phyloP scores from a whole-genome alignment of 1,140 invertebrate genomes.

The Drosophila mayri region DNA sequence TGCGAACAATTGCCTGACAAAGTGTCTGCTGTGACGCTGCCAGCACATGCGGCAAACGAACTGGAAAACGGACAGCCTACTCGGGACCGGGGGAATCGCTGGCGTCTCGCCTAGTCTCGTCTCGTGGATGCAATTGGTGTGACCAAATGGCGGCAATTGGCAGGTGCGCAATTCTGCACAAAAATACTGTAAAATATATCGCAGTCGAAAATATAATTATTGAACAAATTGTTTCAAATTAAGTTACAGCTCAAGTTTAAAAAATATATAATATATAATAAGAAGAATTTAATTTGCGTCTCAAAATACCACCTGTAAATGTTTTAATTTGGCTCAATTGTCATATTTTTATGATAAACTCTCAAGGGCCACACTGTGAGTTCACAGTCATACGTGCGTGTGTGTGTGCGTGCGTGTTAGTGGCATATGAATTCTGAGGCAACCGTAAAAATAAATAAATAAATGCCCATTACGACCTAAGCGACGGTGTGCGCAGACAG shows the following conservation, averaged over 20 bases:
- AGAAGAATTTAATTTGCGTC: neutral
- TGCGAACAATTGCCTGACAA: neutral
- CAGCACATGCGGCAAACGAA: constrained; percentile 11
- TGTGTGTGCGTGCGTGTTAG: constrained; percentile 55
- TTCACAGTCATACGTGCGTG: constrained; percentile 48
- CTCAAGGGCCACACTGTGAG: constrained; percentile 20
- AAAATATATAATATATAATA: neutral
- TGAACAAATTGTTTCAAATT: no score
- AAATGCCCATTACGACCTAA: constrained; percentile 35
- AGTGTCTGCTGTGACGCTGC: constrained; percentile 10
- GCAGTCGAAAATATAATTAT: neutral
- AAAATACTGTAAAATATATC: neutral
- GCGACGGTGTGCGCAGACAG: constrained; percentile 48
- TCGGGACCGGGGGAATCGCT: constrained; percentile 9
- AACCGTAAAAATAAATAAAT: constrained; percentile 66
- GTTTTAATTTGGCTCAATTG: no score
- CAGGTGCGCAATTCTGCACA: neutral
- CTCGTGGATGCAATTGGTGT: constrained; percentile 7
- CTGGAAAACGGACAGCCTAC: constrained; percentile 6
- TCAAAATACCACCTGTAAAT: neutral
- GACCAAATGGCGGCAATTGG: neutral
- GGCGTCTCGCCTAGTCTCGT: constrained; percentile 11
- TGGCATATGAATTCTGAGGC: constrained; percentile 51
- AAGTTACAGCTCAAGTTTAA: no score
- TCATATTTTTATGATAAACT: neutral